These are phyloP conservation scores for Buteo buteo DNA, from an alignment of 2,113 vertebrate genomes.

Conservation along the genomic window DNA sequence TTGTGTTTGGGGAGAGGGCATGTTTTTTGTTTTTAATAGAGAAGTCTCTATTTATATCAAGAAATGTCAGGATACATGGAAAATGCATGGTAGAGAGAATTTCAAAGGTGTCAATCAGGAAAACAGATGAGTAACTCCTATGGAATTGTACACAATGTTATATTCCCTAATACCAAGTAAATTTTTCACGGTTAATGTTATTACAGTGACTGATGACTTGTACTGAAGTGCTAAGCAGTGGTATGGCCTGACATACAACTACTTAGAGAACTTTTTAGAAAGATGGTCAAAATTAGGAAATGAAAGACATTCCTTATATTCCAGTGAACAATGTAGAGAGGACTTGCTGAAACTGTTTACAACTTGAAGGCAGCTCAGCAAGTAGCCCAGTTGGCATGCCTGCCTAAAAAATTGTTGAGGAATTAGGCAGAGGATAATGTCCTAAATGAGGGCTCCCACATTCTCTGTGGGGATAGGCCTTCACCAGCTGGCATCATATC, in stretches of 20 bases:
- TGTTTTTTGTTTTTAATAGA: background rate
- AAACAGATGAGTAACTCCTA: background rate
- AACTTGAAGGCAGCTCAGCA: background rate
- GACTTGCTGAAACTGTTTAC: background rate
- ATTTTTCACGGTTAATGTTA: background rate
- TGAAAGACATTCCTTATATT: background rate
- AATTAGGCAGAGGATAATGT: background rate
- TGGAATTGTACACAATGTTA: background rate
- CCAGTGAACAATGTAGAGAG: background rate
- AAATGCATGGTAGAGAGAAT: background rate
- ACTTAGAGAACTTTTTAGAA: background rate
- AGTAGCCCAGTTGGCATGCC: background rate
- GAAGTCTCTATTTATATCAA: background rate
- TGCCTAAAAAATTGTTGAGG: background rate
- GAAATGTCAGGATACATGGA: background rate
- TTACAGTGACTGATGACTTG: background rate
- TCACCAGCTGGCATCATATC: background rate
- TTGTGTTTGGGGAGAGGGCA: background rate
- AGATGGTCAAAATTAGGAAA: constrained; percentile 4
- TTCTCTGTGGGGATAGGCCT: background rate
- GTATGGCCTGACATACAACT: background rate
- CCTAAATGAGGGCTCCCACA: background rate
- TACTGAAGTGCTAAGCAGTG: background rate
- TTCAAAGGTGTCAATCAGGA: background rate
- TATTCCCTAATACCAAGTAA: background rate